Evolutionary conservation across 92 coral and sea anemone genomes (phyloP).

Genomic region (Muricea muricata): DNA sequence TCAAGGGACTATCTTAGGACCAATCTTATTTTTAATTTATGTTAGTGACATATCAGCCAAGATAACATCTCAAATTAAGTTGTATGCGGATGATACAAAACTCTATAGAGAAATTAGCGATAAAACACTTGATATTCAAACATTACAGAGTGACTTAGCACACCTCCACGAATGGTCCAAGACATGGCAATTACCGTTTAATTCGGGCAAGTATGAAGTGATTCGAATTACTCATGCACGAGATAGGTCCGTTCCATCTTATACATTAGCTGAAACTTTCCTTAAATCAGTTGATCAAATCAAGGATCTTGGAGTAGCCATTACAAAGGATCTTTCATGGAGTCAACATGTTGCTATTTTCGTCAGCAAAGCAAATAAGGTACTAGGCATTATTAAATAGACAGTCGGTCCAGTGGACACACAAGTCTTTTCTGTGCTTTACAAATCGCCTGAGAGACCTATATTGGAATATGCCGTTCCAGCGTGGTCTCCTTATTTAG

Average conservation of each 20-base stretch:
- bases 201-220: constrained; percentile 51
- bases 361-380: too few species aligned
- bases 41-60: constrained; percentile 38
- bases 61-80: constrained; percentile 27
- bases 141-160: constrained; percentile 54
- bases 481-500: constrained; percentile 52
- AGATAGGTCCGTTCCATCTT: background rate
- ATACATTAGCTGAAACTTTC: background rate
- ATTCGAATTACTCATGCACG: constrained; percentile 36
- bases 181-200: constrained; percentile 48
- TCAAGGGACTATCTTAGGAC: constrained; percentile 51
- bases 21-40: constrained; percentile 34
- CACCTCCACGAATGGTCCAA: constrained; percentile 39
- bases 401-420: constrained; percentile 42
- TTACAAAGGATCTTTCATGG: background rate
- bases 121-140: background rate
- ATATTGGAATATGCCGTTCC: constrained; percentile 49
- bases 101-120: constrained; percentile 34
- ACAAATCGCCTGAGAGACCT: constrained; percentile 54
- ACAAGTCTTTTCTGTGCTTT: constrained; percentile 45
- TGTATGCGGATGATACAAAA: constrained; percentile 59
- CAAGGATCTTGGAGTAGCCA: background rate
- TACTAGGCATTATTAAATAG: constrained; percentile 46
- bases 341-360: too few species aligned
- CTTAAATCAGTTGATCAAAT: background rate